A percentile compares a stretch with the other conserved stretches of the same genome.
These are phyloP conservation scores for Hirudinaria manillensis DNA, from an alignment of 2,888 invertebrate species.

Conservation along the genomic window DNA sequence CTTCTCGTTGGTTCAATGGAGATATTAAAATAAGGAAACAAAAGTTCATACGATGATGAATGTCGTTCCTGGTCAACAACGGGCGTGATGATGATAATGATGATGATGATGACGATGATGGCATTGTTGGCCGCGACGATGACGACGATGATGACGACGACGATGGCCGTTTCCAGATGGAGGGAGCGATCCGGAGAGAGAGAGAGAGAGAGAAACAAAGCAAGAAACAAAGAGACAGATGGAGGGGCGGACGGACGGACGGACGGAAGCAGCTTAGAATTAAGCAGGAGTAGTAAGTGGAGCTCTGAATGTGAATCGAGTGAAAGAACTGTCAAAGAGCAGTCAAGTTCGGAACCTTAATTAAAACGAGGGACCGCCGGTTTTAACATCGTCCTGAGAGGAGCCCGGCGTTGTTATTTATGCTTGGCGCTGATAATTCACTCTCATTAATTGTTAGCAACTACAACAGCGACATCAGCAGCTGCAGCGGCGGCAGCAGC, in stretches of 20 bases:
- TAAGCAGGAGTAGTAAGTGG: too few relatives aligned
- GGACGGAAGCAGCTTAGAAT: not conserved
- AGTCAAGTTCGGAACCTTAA: not conserved
- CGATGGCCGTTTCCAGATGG: not conserved
- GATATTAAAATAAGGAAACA: too few relatives aligned
- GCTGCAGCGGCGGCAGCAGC: too few relatives aligned
- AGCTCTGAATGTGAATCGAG: not conserved
- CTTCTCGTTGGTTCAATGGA: too few relatives aligned
- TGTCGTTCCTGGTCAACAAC: too few relatives aligned
- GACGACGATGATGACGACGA: not conserved
- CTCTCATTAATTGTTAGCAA: too few relatives aligned
- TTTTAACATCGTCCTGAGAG: too few relatives aligned
- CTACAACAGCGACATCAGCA: too few relatives aligned
- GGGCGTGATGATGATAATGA: not conserved
- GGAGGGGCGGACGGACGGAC: not conserved
- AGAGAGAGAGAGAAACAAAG: not conserved
- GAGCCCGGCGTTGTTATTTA: too few relatives aligned
- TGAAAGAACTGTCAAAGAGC: not conserved
- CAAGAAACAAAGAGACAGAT: not conserved
- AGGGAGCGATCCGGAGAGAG: not conserved
- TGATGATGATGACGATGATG: not conserved
- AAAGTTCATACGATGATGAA: not conserved
- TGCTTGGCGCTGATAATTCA: too few relatives aligned
- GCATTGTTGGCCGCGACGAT: not conserved
- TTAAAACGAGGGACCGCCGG: too few relatives aligned